phyloP scores from a whole-genome alignment of 2,888 invertebrate genomes.

The Tyria jacobaeae region DNA sequence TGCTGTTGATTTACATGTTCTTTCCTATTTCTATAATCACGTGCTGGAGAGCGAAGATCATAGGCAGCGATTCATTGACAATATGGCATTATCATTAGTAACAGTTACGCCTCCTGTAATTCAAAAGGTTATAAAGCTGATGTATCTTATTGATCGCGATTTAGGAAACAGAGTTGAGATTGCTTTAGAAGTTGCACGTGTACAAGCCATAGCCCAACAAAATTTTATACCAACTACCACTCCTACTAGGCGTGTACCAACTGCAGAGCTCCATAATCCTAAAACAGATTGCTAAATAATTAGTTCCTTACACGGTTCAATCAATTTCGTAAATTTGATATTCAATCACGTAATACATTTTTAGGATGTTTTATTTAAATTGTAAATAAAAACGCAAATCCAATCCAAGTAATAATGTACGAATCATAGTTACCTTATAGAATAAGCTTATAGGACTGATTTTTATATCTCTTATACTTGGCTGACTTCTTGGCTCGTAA shows the following conservation, averaged over 20 bases:
- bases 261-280: background rate
- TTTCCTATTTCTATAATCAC: constrained; percentile 89
- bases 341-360: too few species aligned
- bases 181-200: constrained; percentile 25
- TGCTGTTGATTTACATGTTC: constrained; percentile 84
- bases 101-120: constrained; percentile 55
- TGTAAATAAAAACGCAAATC: too few species aligned
- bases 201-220: constrained; percentile 1
- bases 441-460: too few species aligned
- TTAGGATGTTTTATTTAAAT: too few species aligned
- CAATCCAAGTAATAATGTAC: too few species aligned
- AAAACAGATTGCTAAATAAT: background rate
- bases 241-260: background rate
- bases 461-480: too few species aligned
- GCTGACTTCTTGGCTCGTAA: too few species aligned
- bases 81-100: constrained; percentile 10
- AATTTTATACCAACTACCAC: constrained; percentile 3
- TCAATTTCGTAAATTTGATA: too few species aligned
- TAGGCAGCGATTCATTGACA: constrained; percentile 36
- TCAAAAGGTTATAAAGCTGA: constrained; percentile 91
- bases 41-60: constrained; percentile 44
- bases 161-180: constrained; percentile 88
- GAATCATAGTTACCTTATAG: too few species aligned
- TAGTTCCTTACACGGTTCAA: background rate
- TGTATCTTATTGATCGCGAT: constrained; percentile 90